Evolutionary conservation across 2,113 vertebrate genomes (phyloP).

Genomic region (Pseudorhombus dupliciocellatus): DNA sequence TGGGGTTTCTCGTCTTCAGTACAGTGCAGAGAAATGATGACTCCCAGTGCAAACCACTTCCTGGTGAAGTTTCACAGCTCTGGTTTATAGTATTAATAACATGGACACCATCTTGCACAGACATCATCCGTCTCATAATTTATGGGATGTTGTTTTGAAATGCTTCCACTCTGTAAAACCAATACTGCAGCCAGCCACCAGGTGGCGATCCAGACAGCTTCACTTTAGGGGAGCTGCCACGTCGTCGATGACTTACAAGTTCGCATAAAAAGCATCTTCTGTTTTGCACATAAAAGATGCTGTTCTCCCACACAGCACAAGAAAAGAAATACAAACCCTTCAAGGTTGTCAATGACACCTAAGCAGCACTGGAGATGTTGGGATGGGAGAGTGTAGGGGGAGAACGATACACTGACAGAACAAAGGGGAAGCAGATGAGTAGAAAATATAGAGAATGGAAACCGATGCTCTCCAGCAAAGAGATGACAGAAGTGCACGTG

Average conservation of each 20-base stretch:
- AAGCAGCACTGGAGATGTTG: background rate
- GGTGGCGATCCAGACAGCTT: background rate
- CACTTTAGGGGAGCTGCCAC: background rate
- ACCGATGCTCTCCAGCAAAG: background rate
- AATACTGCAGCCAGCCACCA: background rate
- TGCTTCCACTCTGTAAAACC: no score
- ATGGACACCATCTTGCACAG: background rate
- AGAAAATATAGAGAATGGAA: background rate
- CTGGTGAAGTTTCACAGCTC: background rate
- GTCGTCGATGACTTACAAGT: background rate
- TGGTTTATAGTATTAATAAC: no score
- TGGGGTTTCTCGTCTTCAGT: background rate
- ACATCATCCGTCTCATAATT: background rate
- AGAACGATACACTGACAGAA: background rate
- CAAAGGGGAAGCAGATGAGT: background rate
- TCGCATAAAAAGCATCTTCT: background rate
- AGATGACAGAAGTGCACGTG: background rate
- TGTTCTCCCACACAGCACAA: background rate
- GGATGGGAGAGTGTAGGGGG: background rate
- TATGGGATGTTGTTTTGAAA: background rate
- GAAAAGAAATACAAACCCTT: constrained; percentile 4
- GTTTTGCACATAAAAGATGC: background rate
- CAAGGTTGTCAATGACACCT: background rate
- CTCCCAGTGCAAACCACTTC: background rate
- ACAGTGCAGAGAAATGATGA: background rate